Conservation (phyloP, 2,113 vertebrate species). For the Pagrus major region DNA sequence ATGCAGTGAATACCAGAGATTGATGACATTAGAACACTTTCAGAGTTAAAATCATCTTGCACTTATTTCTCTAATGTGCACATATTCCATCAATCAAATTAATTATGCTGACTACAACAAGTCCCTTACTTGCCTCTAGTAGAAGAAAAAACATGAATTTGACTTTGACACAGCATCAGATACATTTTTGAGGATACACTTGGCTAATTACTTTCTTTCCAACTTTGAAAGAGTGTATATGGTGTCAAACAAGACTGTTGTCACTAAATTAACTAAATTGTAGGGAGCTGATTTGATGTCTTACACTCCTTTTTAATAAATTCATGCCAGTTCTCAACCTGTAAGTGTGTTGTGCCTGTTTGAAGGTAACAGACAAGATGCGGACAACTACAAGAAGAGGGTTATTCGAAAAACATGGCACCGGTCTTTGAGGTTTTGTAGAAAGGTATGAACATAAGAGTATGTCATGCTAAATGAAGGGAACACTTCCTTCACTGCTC, state of each 20-base stretch:
- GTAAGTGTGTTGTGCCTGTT: slow-evolving; percentile 49
- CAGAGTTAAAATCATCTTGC: background rate
- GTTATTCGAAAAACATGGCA: slow-evolving; percentile 50
- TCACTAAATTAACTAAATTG: slow-evolving; percentile 15
- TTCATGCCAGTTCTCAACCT: slow-evolving; percentile 15
- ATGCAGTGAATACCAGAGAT: background rate
- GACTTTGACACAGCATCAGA: slow-evolving; percentile 42
- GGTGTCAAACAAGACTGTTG: slow-evolving; percentile 12
- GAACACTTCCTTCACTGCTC: slow-evolving; percentile 26
- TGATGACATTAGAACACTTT: slow-evolving; percentile 1
- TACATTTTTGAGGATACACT: slow-evolving; percentile 23
- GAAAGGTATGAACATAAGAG: slow-evolving; percentile 20
- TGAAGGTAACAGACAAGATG: slow-evolving; percentile 12
- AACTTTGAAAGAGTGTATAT: slow-evolving; percentile 8
- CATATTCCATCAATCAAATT: slow-evolving; percentile 51
- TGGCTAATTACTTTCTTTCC: slow-evolving; percentile 48
- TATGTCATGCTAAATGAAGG: slow-evolving; percentile 34
- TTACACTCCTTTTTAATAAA: slow-evolving; percentile 18
- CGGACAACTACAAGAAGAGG: slow-evolving; percentile 47
- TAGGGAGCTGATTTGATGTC: slow-evolving; percentile 12
- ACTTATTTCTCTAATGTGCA: background rate
- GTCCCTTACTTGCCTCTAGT: background rate
- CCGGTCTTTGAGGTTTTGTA: slow-evolving; percentile 30
- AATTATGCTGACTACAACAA: slow-evolving; percentile 48
- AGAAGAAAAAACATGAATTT: slow-evolving; percentile 31